Percentiles rank a stretch among this genome's conserved stretches.
Conservation (phyloP, 1,140 invertebrate species). For the Geopemphigus sp. region DNA sequence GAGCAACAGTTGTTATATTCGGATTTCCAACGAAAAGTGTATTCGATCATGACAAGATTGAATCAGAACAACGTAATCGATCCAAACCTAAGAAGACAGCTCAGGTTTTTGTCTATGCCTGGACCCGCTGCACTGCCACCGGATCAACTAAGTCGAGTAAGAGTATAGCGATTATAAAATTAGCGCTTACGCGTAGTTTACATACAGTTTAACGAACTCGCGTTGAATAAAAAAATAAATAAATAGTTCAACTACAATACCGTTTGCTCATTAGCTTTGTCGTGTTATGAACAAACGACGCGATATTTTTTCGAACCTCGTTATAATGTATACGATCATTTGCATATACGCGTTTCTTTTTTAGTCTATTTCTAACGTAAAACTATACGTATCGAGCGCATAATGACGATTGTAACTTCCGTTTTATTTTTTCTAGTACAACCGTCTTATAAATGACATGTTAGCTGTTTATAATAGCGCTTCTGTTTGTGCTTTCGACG, state of each 20-base stretch:
- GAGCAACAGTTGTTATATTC: constrained; percentile 75
- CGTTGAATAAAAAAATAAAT: neutral
- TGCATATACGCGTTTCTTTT: neutral
- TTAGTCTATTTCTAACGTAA: neutral
- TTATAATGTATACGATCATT: neutral
- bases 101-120: constrained; percentile 74
- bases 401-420: neutral
- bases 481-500: constrained; percentile 78
- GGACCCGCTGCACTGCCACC: constrained; percentile 80
- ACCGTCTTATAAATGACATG: constrained; percentile 83
- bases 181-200: neutral
- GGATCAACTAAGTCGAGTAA: constrained; percentile 79
- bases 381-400: neutral
- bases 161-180: neutral
- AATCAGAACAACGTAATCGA: constrained; percentile 68
- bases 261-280: neutral
- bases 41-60: constrained; percentile 68
- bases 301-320: neutral
- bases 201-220: neutral
- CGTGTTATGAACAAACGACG: neutral
- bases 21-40: constrained; percentile 74
- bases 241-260: neutral
- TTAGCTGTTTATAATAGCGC: constrained; percentile 82
- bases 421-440: constrained; percentile 64
- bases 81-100: constrained; percentile 67